These are phyloP conservation scores for Chrysemys picta DNA, from an alignment of 2,113 vertebrate species.

Conservation along the genomic window DNA sequence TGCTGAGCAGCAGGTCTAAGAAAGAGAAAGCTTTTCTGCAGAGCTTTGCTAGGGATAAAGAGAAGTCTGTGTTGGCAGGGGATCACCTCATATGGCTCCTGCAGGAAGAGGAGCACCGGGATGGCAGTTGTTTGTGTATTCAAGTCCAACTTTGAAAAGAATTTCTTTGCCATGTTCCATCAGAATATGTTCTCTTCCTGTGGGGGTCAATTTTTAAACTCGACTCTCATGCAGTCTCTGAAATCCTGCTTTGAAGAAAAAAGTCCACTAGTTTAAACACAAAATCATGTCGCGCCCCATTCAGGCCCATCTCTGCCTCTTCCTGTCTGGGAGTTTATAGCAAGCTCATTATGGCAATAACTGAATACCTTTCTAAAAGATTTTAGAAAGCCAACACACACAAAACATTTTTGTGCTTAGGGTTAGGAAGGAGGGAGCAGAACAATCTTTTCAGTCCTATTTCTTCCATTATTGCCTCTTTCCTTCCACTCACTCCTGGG, in stretches of 20 bases:
- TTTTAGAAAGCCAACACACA: conserved; percentile 32
- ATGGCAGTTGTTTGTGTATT: background rate
- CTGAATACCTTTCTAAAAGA: conserved; percentile 13
- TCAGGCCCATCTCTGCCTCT: conserved; percentile 25
- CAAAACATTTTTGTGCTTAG: too few species aligned
- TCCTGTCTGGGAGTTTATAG: conserved; percentile 16
- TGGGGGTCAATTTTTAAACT: conserved; percentile 24
- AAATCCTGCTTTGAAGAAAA: conserved; percentile 60
- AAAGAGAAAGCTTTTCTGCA: background rate
- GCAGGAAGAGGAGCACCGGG: background rate
- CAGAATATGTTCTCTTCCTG: conserved; percentile 37
- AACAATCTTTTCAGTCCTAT: background rate
- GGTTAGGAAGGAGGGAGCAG: too few species aligned
- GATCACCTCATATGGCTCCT: background rate
- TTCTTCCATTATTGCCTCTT: background rate
- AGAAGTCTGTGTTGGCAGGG: background rate
- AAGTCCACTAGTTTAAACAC: conserved; percentile 52
- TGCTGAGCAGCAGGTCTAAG: background rate
- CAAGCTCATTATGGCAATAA: conserved; percentile 55
- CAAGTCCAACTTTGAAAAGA: conserved; percentile 20
- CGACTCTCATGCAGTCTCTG: conserved; percentile 12
- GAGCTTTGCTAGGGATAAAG: background rate
- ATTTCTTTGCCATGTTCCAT: conserved; percentile 60
- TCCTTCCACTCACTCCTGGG: background rate
- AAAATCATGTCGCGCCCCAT: conserved; percentile 29